These are phyloP conservation scores for Champsocephalus gunnari DNA, from an alignment of 2,797 vertebrate species.

Conservation along the genomic window DNA sequence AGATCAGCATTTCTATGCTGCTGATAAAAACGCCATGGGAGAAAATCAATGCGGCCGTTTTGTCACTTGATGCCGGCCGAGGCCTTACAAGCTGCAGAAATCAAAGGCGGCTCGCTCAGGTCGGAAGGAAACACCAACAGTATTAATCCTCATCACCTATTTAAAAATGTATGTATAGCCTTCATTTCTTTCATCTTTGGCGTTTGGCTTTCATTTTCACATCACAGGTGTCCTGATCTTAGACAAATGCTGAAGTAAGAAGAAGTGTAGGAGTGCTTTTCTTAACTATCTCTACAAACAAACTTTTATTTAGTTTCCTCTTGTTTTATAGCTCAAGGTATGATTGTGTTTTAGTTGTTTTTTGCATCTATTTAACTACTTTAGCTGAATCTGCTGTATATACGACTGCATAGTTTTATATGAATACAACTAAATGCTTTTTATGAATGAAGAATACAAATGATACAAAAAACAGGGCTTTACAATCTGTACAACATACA, in stretches of 20 bases:
- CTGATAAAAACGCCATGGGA: slow-evolving; percentile 68
- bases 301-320: slow-evolving; percentile 1
- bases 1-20: slow-evolving; percentile 72
- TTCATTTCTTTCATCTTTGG: slow-evolving; percentile 32
- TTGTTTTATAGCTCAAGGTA: slow-evolving; percentile 4
- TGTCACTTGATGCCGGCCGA: slow-evolving; percentile 58
- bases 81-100: slow-evolving; percentile 66
- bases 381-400: background rate
- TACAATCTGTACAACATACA: too few species aligned
- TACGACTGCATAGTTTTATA: background rate
- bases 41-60: slow-evolving; percentile 74
- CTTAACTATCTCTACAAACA: slow-evolving; percentile 21
- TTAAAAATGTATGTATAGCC: slow-evolving; percentile 35
- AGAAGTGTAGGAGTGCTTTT: slow-evolving; percentile 20
- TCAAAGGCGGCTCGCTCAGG: slow-evolving; percentile 65
- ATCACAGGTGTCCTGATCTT: background rate
- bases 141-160: slow-evolving; percentile 43
- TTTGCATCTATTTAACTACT: background rate
- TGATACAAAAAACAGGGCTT: too few species aligned
- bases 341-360: slow-evolving; percentile 14
- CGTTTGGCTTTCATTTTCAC: slow-evolving; percentile 34
- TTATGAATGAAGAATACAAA: too few species aligned
- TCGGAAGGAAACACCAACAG: slow-evolving; percentile 47
- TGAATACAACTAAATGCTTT: too few species aligned
- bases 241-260: slow-evolving; percentile 35